Evolutionary conservation across 1,140 invertebrate genomes (phyloP), one percentile per base, ranked within the genome.

Genomic region (Semibalanus balanoides): DNA sequence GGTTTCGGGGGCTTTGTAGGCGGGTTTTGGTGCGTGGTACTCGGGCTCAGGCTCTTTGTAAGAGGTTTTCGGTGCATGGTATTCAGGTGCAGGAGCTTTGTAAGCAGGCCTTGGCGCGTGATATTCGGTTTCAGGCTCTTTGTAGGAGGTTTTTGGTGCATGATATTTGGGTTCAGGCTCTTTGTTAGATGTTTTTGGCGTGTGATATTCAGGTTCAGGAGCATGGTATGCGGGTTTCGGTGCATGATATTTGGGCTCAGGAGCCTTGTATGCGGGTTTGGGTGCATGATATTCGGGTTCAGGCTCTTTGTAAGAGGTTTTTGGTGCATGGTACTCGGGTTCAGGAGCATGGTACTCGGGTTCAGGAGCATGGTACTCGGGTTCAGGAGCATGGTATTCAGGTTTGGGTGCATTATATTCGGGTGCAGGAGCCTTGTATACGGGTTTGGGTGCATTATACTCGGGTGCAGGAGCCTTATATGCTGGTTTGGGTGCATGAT

Each of bases 21-120:
- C 22, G 51, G 76, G 31, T 30, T 70, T 51, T 0, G 76, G 76
- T 0, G 76, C 74, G 25, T 77, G 35, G 69, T 77, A 77, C 0
- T 0, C 30, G n/a, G 43, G 29, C 27, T 72, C 31, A 0, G 51
- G 74, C 0, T 30, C 31, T 0, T 70, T n/a, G 17, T 77, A 77
- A 0, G 30, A 51, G 28, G 51, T 43, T 27, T 76, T 75, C 77
- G 76, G 76, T 0, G 28, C 27, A 27, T 30, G 64, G 74, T 77
- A 77, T 7, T 40, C 76, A 3, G 76, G 31, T 29, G 43, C 73
- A 30, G 76, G 76, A n/a, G 76, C 76, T 35, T 77, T 64, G 31
- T 77, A 77, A 0, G 19, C 76, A 3, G 76, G 30, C 31, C 43
- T 69, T 7, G 77, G 77, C 7, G 77, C 77, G 19, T 77, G 75